phyloP scores from a whole-genome alignment of 2,797 vertebrate genomes.

The Psittacula echo region DNA sequence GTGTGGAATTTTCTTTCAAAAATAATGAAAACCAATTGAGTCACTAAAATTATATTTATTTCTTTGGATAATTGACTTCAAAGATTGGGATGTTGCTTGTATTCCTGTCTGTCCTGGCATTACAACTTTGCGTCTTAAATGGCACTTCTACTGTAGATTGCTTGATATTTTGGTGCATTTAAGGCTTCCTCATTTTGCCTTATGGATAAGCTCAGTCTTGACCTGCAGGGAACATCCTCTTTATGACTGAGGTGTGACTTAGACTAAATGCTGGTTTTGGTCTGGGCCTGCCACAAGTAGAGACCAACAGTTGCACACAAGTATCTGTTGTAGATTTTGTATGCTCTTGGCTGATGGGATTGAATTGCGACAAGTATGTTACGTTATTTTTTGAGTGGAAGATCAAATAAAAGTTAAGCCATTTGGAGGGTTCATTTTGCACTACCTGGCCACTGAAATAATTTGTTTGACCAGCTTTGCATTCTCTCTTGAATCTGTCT shows the following conservation, averaged over 20 bases:
- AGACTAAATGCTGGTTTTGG: background rate
- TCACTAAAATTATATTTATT: background rate
- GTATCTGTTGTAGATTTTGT: background rate
- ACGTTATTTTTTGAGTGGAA: background rate
- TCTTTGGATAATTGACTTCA: conserved; percentile 18
- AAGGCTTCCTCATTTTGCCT: conserved; percentile 47
- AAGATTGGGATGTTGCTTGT: background rate
- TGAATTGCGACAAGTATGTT: background rate
- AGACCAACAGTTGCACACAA: background rate
- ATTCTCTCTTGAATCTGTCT: background rate
- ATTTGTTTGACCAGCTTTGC: background rate
- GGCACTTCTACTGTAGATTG: background rate
- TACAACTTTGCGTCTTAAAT: background rate
- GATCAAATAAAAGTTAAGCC: background rate
- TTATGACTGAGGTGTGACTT: conserved; percentile 45
- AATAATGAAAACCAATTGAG: background rate
- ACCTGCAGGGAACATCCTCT: conserved; percentile 49
- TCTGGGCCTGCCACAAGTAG: background rate
- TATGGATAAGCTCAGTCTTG: conserved; percentile 26
- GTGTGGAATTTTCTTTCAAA: conserved; percentile 19
- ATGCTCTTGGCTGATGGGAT: background rate
- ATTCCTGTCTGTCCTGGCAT: background rate
- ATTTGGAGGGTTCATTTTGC: background rate
- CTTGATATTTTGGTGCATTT: conserved; percentile 7
- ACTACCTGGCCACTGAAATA: background rate